Evolutionary conservation across 2,113 vertebrate genomes (phyloP), one percentile per base, ranked within the genome.

Genomic region (Merops nubicus): DNA sequence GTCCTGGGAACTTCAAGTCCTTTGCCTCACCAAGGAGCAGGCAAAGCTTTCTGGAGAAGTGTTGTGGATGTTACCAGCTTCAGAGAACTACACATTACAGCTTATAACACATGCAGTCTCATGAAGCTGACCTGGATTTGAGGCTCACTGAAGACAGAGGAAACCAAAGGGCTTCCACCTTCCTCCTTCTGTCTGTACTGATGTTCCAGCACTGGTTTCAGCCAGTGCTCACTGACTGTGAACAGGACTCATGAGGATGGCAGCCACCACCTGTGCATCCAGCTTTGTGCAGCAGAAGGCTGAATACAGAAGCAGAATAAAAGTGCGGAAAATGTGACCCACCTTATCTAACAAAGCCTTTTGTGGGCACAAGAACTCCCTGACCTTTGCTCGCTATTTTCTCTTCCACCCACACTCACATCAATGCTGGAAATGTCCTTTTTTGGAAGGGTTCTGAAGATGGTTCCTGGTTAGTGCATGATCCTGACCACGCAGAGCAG

Each of bases 401-500:
- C 60, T 82, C 57, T 78, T 85, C 69, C 74, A 48, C 36, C 8
- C 69, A 75, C 56, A 11, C 33, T 53, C 76, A 72, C 26, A 36
- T 0, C 1, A 0, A 21, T 90, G 34, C n/a, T 89, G 73, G 60
- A 75, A 89, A 72, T 26, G 57, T 20, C 36, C 15, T 43, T 81
- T 86, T 59, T 43, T 10, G 60, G 56, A 33, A 70, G 22, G 60
- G 15, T 19, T 86, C 54, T 91, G 64, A 47, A 40, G 70, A 36
- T 0, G 0, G 15, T 78, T 94, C 65, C 81, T 82, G 62, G 53
- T 82, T 78, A 80, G 70, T 8, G 6, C 15, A 3, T n/a, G 63
- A 69, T 65, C 62, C 36, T 42, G 21, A 56, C 7, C 0, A 0
- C 0, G 0, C 57, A 56, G 54, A 43, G 51, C 0, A 0, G 25